These are phyloP conservation scores for Notothenia coriiceps DNA, from an alignment of 2,113 vertebrate genomes.

Conservation along the genomic window DNA sequence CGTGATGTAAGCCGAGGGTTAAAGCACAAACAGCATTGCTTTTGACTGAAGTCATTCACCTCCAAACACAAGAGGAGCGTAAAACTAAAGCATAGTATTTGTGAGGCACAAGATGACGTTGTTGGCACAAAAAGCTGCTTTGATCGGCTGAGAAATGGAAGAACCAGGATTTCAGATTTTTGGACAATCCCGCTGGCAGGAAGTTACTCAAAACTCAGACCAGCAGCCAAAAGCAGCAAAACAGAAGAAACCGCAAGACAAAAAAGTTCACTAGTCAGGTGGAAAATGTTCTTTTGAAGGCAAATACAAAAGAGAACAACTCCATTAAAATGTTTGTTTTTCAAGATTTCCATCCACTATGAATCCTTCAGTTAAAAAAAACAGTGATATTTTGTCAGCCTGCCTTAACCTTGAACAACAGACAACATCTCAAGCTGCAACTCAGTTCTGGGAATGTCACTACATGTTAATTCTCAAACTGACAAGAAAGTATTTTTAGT, in stretches of 20 bases:
- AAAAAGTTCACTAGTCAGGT: neutral
- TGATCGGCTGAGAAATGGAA: slow-evolving; percentile 21
- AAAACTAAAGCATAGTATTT: neutral
- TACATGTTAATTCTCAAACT: slow-evolving; percentile 1
- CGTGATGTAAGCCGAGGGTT: neutral
- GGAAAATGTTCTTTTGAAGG: neutral
- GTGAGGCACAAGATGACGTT: neutral
- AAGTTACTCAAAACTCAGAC: slow-evolving; percentile 12
- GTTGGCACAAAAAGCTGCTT: slow-evolving; percentile 8
- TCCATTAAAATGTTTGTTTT: neutral
- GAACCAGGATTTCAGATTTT: slow-evolving; percentile 28
- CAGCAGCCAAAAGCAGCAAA: slow-evolving; percentile 31
- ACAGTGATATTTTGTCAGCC: neutral
- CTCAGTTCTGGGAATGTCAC: slow-evolving; percentile 10
- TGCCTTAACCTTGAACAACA: neutral
- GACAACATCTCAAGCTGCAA: neutral
- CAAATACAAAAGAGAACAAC: neutral
- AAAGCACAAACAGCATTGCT: slow-evolving; percentile 5
- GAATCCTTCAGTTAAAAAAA: neutral
- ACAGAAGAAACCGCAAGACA: neutral
- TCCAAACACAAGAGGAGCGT: neutral
- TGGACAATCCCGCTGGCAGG: slow-evolving; percentile 12
- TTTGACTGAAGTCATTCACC: neutral
- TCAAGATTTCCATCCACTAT: neutral
- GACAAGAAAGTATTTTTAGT: slow-evolving; percentile 1